Evolutionary conservation across 2,797 vertebrate genomes (phyloP), one percentile per base, ranked within the genome.

Genomic region (Hoplostethus mediterraneus): DNA sequence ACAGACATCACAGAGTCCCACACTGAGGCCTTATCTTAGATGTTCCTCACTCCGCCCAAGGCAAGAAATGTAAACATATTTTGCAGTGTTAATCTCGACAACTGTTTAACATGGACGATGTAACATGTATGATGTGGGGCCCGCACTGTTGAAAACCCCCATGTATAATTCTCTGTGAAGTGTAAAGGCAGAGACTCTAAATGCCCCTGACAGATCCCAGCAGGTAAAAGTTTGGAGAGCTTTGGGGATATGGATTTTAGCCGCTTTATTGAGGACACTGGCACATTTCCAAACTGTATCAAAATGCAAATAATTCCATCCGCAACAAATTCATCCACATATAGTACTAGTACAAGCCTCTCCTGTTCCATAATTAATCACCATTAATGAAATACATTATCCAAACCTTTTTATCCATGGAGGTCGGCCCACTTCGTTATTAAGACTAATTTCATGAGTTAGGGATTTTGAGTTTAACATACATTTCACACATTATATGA

Each of bases 151-250:
- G 83, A 90, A 21, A 90, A 89, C 81, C 44, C 73, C 79, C 89
- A 93, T 94, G 90, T 87, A 85, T 94, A 95, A 94, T 95, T 94
- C 92, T 89, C 84, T 92, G 90, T 94, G 94, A 94, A 94, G 91
- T 90, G 79, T 67, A 86, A 90, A 82, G 88, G 84, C 82, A 74
- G 85, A 89, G 89, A 88, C 75, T 85, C 71, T 94, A 93, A 92
- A 94, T 86, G 84, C 86, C 87, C 90, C 79, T 94, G 94, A 95
- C 94, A 94, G 81, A 84, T 92, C 93, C 79, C 91, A 92, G 94
- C 92, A 93, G 91, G 93, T 93, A 91, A 93, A 93, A 89, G 85
- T 92, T 93, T 89, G 83, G 80, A 89, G 76, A 93, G 92, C 91
- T 89, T 85, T 83, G 81, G 71, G 81, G 80, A 87, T 85, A 69